These are phyloP conservation scores for Parochlus steinenii DNA, from an alignment of 2,888 invertebrate genomes.

Conservation along the genomic window DNA sequence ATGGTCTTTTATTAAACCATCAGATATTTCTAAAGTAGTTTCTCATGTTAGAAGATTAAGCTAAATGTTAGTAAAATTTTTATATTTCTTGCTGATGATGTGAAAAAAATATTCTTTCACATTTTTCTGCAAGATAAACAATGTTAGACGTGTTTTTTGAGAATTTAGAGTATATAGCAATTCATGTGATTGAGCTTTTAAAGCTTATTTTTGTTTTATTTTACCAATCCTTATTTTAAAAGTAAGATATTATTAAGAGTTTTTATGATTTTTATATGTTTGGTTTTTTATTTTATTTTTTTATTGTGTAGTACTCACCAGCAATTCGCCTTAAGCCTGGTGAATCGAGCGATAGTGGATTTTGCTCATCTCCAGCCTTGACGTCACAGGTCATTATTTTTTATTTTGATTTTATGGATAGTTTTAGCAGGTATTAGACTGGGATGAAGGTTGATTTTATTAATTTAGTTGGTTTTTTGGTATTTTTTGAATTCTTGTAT, in stretches of 20 bases:
- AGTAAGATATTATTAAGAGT: conserved; percentile 11
- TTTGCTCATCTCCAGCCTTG: conserved; percentile 33
- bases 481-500: conserved; percentile 1
- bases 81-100: conserved; percentile 13
- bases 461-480: conserved; percentile 13
- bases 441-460: conserved; percentile 14
- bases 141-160: conserved; percentile 15
- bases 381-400: conserved; percentile 32
- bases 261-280: conserved; percentile 18
- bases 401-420: conserved; percentile 29
- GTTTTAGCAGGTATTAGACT: too few species aligned
- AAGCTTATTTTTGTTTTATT: conserved; percentile 20
- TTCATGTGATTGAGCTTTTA: conserved; percentile 12
- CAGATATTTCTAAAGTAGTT: neutral
- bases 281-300: conserved; percentile 21
- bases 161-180: conserved; percentile 11
- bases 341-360: conserved; percentile 34
- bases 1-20: conserved; percentile 1
- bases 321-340: conserved; percentile 39
- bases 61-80: neutral
- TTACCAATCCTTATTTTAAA: conserved; percentile 19
- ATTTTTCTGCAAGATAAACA: too few species aligned
- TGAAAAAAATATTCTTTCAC: conserved; percentile 15
- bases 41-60: neutral
- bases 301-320: conserved; percentile 28